These are phyloP conservation scores for Ammospiza nelsoni DNA, from an alignment of 2,113 vertebrate species.

Conservation along the genomic window DNA sequence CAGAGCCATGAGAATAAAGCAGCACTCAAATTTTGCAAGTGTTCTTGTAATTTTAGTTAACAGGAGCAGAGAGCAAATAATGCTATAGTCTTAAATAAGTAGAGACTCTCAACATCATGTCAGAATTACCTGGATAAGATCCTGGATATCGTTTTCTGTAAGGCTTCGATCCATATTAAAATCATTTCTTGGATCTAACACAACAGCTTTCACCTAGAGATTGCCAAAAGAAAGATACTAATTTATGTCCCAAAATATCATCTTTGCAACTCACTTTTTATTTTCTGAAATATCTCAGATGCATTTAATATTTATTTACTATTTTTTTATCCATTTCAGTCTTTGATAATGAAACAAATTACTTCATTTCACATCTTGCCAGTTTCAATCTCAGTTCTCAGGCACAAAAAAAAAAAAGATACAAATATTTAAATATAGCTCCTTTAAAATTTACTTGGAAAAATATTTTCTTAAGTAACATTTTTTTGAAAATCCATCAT, in stretches of 20 bases:
- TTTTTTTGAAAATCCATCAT: not conserved
- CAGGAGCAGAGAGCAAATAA: not conserved
- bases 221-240: constrained; percentile 14
- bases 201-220: constrained; percentile 87
- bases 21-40: not conserved
- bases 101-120: not conserved
- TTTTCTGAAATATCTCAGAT: not conserved
- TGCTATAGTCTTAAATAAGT: not conserved
- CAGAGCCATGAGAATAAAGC: not conserved
- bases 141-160: constrained; percentile 80
- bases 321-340: not conserved
- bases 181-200: constrained; percentile 85
- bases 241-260: not conserved
- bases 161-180: constrained; percentile 81
- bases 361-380: not conserved
- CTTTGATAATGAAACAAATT: not conserved
- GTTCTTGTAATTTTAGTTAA: not conserved
- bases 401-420: not conserved
- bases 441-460: not conserved
- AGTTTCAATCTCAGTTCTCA: not conserved
- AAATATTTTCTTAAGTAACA: not conserved
- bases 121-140: constrained; percentile 84
- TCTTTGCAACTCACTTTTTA: not conserved
- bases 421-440: not conserved
- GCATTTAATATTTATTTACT: not conserved